Evolutionary conservation across 1,140 invertebrate species (phyloP).

Genomic region (Aplysia californica): DNA sequence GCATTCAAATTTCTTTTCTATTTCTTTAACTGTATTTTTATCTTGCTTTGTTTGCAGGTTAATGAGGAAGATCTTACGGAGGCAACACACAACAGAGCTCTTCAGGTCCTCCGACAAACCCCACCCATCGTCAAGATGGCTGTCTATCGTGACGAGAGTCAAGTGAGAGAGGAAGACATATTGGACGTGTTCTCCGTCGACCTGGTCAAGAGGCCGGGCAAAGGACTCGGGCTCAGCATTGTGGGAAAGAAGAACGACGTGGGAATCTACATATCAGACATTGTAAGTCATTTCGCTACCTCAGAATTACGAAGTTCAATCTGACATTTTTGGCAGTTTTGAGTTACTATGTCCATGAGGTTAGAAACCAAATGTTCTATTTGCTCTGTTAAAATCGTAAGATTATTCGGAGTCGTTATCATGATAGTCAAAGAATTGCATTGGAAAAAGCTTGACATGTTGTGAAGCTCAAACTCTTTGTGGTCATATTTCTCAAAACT

Average conservation of each 20-base stretch:
- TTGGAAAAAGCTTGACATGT: too few relatives aligned
- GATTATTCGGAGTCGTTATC: too few relatives aligned
- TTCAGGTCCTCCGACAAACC: constrained; percentile 69
- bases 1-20: too few relatives aligned
- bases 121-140: constrained; percentile 84
- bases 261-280: constrained; percentile 94
- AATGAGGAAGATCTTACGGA: constrained; percentile 90
- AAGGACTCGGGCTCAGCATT: constrained; percentile 91
- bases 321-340: too few relatives aligned
- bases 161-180: constrained; percentile 73
- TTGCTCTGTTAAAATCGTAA: too few relatives aligned
- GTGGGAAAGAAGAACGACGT: constrained; percentile 87
- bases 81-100: constrained; percentile 88
- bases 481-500: too few relatives aligned
- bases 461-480: too few relatives aligned
- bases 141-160: constrained; percentile 81
- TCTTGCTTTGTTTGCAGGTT: constrained; percentile 78
- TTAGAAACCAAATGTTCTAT: too few relatives aligned
- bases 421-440: too few relatives aligned
- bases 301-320: too few relatives aligned
- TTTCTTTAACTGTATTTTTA: too few relatives aligned
- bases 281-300: constrained; percentile 82
- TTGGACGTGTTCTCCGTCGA: constrained; percentile 91
- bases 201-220: constrained; percentile 89
- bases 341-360: too few relatives aligned